phyloP scores from a whole-genome alignment of 2,888 invertebrate species.

The Leptothorax acervorum region DNA sequence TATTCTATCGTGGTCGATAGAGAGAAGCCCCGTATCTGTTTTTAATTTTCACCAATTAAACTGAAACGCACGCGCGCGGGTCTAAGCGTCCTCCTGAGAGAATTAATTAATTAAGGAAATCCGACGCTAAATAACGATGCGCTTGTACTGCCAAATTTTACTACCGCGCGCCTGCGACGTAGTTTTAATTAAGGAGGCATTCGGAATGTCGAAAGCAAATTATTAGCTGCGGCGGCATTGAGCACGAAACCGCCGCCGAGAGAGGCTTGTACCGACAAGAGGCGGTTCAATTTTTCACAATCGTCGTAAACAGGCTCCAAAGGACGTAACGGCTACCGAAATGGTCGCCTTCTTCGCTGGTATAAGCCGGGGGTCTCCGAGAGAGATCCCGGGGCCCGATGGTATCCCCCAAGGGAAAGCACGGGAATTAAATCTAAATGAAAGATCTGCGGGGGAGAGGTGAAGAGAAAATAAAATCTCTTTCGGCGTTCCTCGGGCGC shows the following conservation, averaged over 20 bases:
- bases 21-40: not conserved
- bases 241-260: constrained; percentile 12
- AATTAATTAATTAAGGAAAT: constrained; percentile 18
- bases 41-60: constrained; percentile 21
- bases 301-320: constrained; percentile 48
- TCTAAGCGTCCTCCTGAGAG: not conserved
- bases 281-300: constrained; percentile 48
- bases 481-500: constrained; percentile 69
- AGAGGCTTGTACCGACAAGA: not conserved
- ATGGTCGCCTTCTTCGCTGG: constrained; percentile 45
- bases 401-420: constrained; percentile 35
- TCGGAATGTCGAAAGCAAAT: constrained; percentile 49
- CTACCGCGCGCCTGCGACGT: constrained; percentile 11
- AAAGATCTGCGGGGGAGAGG: constrained; percentile 67
- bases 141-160: constrained; percentile 39
- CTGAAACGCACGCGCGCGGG: not conserved
- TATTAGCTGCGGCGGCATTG: constrained; percentile 38
- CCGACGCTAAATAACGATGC: constrained; percentile 23
- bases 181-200: constrained; percentile 45
- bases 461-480: constrained; percentile 52
- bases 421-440: constrained; percentile 75
- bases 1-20: not conserved
- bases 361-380: constrained; percentile 12
- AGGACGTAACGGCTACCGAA: constrained; percentile 56
- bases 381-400: constrained; percentile 24